Conservation (phyloP, 2,797 vertebrate species). For the Centropyge bicolor region DNA sequence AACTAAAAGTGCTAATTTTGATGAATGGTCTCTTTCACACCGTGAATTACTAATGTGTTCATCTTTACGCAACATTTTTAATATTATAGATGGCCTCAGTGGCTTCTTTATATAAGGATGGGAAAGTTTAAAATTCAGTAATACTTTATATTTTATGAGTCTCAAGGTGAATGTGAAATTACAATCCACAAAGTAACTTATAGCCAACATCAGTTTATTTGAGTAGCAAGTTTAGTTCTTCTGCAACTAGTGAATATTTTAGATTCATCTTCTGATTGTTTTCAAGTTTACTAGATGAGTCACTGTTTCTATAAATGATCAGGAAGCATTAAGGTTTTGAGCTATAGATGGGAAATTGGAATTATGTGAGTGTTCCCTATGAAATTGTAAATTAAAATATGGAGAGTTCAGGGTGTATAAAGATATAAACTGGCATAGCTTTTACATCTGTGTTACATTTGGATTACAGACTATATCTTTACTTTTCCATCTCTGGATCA, state of each 20-base stretch:
- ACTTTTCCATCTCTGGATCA: not conserved
- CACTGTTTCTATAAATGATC: no score
- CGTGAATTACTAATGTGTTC: conserved; percentile 14
- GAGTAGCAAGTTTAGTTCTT: not conserved
- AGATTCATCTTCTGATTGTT: no score
- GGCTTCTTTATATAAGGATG: not conserved
- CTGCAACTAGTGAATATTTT: not conserved
- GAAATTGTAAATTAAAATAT: no score
- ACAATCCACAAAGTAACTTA: not conserved
- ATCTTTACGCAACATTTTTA: conserved; percentile 19
- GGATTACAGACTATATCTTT: not conserved
- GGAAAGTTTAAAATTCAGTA: conserved; percentile 2
- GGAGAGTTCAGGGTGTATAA: no score
- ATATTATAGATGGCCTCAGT: not conserved
- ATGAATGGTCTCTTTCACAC: not conserved
- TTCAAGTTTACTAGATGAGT: no score
- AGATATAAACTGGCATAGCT: not conserved
- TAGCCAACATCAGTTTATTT: not conserved
- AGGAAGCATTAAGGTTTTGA: no score
- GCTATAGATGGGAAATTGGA: no score
- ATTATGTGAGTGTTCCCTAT: no score
- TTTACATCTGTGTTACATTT: not conserved
- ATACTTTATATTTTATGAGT: conserved; percentile 12
- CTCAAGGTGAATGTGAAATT: not conserved
- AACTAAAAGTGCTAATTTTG: not conserved